A percentile compares a stretch with the other conserved stretches of the same genome.
These are phyloP conservation scores for Noctua comes DNA, from an alignment of 2,888 invertebrate species.

Conservation along the genomic window DNA sequence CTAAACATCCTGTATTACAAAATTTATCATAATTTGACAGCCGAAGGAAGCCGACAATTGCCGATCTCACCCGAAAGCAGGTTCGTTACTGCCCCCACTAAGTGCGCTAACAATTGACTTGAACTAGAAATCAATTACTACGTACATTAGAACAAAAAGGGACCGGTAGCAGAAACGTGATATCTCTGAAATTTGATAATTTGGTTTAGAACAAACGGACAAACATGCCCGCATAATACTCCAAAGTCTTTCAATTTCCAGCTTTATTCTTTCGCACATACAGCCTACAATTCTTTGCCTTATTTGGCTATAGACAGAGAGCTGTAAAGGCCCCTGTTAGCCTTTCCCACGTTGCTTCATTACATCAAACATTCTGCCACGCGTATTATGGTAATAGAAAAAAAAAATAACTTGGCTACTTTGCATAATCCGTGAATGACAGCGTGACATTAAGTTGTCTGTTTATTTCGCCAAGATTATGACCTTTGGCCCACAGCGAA, in stretches of 20 bases:
- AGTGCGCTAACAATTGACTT: constrained; percentile 56
- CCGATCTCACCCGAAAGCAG: constrained; percentile 27
- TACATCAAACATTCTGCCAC: constrained; percentile 82
- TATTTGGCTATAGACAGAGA: constrained; percentile 51
- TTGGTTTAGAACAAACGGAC: constrained; percentile 71
- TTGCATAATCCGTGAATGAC: constrained; percentile 87
- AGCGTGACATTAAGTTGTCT: constrained; percentile 84
- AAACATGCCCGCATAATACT: constrained; percentile 72
- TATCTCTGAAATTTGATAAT: constrained; percentile 77
- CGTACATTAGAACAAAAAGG: constrained; percentile 69
- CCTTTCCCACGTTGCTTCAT: constrained; percentile 85
- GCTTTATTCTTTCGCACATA: constrained; percentile 38
- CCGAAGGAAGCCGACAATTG: constrained; percentile 46
- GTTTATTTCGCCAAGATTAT: constrained; percentile 71
- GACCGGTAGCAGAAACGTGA: constrained; percentile 71
- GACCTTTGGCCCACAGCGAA: constrained; percentile 34
- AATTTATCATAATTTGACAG: constrained; percentile 59
- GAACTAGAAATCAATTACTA: constrained; percentile 67
- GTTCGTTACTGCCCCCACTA: constrained; percentile 43
- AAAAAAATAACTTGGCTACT: constrained; percentile 81
- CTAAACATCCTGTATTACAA: constrained; percentile 58
- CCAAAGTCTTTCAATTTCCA: constrained; percentile 5
- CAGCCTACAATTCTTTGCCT: constrained; percentile 54
- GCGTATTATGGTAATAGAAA: constrained; percentile 85
- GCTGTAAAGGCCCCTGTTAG: constrained; percentile 71